phyloP scores from a whole-genome alignment of 2,888 invertebrate genomes.

The Molorchus minor region DNA sequence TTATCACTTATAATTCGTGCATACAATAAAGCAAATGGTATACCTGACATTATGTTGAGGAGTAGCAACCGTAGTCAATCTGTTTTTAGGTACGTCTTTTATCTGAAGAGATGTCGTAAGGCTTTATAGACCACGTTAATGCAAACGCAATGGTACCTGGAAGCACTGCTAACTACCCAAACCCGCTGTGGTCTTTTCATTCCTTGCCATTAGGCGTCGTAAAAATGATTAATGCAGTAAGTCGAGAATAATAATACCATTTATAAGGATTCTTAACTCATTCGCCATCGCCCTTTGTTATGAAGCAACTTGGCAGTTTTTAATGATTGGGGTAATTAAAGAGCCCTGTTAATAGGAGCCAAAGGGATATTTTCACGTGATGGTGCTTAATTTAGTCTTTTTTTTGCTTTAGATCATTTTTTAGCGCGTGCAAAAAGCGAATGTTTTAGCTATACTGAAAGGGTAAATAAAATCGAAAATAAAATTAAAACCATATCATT shows the following conservation, averaged over 20 bases:
- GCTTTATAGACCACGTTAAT: conserved; percentile 3
- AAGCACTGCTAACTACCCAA: not conserved
- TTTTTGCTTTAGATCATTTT: no score
- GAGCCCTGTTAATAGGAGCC: not conserved
- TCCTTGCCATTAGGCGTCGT: not conserved
- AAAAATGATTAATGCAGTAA: conserved; percentile 22
- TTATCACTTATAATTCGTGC: no score
- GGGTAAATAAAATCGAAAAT: no score
- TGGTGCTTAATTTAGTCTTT: no score
- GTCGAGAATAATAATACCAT: conserved; percentile 6
- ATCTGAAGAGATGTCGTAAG: not conserved
- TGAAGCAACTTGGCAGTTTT: not conserved
- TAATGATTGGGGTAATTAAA: conserved; percentile 13
- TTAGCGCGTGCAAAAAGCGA: no score
- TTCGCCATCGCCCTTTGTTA: not conserved
- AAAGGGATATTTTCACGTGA: no score
- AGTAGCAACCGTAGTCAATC: no score
- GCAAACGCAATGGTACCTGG: conserved; percentile 12
- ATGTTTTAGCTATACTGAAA: no score
- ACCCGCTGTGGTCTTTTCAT: not conserved
- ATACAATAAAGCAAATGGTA: no score
- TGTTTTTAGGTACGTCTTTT: not conserved
- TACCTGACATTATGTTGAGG: no score
- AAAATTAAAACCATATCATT: no score
- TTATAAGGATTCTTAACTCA: conserved; percentile 10